Percentiles rank a stretch among this genome's conserved stretches.
Evolutionary conservation across 1,140 invertebrate species (phyloP).

Genomic region (Euschistus heros): DNA sequence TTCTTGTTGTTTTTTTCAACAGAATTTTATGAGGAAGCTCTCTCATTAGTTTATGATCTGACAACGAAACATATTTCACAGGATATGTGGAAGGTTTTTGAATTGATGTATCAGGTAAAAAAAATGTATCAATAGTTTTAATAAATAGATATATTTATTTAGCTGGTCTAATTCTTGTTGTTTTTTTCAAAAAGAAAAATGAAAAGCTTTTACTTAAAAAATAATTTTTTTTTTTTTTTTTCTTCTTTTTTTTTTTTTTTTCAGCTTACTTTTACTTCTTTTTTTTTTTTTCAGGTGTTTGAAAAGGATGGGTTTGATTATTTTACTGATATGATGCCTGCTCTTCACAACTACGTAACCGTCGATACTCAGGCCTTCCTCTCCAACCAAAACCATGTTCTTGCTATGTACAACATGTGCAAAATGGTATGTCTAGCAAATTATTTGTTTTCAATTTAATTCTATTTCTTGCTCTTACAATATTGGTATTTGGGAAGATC

Average conservation of each 20-base stretch:
- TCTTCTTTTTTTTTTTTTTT: slow-evolving; percentile 6
- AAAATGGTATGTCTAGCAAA: slow-evolving; percentile 57
- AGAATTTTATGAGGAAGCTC: slow-evolving; percentile 95
- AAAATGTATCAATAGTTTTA: slow-evolving; percentile 22
- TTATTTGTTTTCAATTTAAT: slow-evolving; percentile 9
- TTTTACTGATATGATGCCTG: slow-evolving; percentile 98
- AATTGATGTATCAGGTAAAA: slow-evolving; percentile 65
- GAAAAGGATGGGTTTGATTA: slow-evolving; percentile 92
- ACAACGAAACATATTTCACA: slow-evolving; percentile 78
- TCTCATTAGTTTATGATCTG: slow-evolving; percentile 85
- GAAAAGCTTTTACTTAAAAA: no score
- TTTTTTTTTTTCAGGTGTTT: slow-evolving; percentile 52
- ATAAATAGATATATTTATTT: no score
- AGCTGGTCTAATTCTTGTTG: background rate
- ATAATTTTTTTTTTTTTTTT: background rate
- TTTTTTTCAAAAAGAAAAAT: no score
- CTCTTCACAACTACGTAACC: slow-evolving; percentile 93
- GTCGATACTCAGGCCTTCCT: slow-evolving; percentile 89
- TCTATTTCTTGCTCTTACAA: background rate
- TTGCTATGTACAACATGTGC: slow-evolving; percentile 93
- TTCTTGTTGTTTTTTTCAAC: slow-evolving; percentile 31
- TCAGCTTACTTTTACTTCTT: slow-evolving; percentile 9
- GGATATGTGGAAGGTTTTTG: slow-evolving; percentile 93
- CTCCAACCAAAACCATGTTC: slow-evolving; percentile 74
- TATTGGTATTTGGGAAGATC: background rate